A percentile compares a stretch with the other conserved stretches of the same genome.
phyloP scores from a whole-genome alignment of 2,888 invertebrate genomes.

The Callimorpha dominula region DNA sequence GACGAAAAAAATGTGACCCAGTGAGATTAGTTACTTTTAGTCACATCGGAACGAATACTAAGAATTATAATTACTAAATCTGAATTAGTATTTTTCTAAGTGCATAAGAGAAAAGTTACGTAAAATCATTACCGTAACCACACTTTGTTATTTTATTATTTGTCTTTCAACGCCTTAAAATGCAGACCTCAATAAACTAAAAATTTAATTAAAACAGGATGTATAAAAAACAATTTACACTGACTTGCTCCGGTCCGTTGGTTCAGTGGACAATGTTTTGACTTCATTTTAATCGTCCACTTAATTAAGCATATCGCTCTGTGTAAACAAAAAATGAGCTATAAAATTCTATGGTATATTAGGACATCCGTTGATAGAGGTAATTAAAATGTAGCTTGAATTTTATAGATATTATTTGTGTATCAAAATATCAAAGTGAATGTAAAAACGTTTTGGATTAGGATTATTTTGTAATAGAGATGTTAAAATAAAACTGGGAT shows the following conservation, averaged over 20 bases:
- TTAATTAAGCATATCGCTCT: conserved; percentile 74
- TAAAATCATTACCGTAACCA: not conserved
- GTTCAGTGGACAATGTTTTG: conserved; percentile 55
- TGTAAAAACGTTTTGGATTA: not conserved
- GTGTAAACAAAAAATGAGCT: conserved; percentile 60
- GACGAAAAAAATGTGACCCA: too few species aligned
- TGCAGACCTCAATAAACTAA: conserved; percentile 35
- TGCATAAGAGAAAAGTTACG: too few species aligned
- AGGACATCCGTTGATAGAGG: conserved; percentile 51
- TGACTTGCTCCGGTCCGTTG: conserved; percentile 63
- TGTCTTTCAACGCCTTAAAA: conserved; percentile 15
- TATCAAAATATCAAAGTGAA: not conserved
- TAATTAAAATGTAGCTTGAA: conserved; percentile 48
- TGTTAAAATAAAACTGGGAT: not conserved
- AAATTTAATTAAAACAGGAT: conserved; percentile 59
- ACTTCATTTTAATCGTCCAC: conserved; percentile 59
- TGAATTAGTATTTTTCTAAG: too few species aligned
- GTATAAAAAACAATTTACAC: conserved; percentile 45
- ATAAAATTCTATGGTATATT: conserved; percentile 50
- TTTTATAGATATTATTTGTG: conserved; percentile 25
- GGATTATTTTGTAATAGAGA: not conserved
- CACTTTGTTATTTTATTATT: conserved; percentile 1
- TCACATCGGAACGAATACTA: too few species aligned
- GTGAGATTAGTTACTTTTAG: too few species aligned
- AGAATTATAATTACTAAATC: too few species aligned